A percentile compares a stretch with the other conserved stretches of the same genome.
Evolutionary conservation across 2,797 vertebrate species (phyloP).

Genomic region (Acipenser transmontanus): DNA sequence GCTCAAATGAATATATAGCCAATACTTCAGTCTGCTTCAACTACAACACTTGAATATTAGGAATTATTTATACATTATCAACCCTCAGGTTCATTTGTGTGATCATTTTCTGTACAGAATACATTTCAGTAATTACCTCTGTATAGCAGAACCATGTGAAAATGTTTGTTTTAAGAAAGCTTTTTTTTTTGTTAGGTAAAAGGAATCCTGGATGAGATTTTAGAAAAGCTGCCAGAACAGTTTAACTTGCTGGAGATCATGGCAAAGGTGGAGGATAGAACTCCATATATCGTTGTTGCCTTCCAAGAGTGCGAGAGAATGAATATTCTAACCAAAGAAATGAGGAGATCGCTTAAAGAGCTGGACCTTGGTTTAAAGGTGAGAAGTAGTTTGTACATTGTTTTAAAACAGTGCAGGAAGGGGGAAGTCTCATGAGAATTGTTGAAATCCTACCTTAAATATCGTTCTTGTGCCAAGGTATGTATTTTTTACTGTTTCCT

Average conservation of each 20-base stretch:
- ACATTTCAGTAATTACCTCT: too few relatives aligned
- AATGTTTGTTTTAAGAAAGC: too few relatives aligned
- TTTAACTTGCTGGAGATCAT: constrained; percentile 57
- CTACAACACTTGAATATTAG: too few relatives aligned
- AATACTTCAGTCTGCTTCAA: too few relatives aligned
- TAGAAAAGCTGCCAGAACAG: constrained; percentile 45
- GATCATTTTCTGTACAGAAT: too few relatives aligned
- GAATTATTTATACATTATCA: too few relatives aligned
- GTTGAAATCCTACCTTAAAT: too few relatives aligned
- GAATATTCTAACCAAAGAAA: constrained; percentile 54
- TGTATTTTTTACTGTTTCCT: too few relatives aligned
- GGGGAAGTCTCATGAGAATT: neutral
- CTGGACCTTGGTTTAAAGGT: constrained; percentile 58
- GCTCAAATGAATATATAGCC: too few relatives aligned
- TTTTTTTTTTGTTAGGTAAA: constrained; percentile 45
- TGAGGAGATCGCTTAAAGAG: constrained; percentile 56
- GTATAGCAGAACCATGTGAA: too few relatives aligned
- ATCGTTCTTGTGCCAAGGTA: too few relatives aligned
- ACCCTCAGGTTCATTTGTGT: too few relatives aligned
- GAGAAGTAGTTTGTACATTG: neutral
- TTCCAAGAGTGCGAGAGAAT: constrained; percentile 66
- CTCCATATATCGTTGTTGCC: constrained; percentile 56
- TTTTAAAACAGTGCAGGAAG: neutral
- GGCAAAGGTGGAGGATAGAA: constrained; percentile 47
- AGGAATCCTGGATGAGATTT: constrained; percentile 50